Evolutionary conservation across 2,113 vertebrate genomes (phyloP).

Genomic region (Carassius carassius): DNA sequence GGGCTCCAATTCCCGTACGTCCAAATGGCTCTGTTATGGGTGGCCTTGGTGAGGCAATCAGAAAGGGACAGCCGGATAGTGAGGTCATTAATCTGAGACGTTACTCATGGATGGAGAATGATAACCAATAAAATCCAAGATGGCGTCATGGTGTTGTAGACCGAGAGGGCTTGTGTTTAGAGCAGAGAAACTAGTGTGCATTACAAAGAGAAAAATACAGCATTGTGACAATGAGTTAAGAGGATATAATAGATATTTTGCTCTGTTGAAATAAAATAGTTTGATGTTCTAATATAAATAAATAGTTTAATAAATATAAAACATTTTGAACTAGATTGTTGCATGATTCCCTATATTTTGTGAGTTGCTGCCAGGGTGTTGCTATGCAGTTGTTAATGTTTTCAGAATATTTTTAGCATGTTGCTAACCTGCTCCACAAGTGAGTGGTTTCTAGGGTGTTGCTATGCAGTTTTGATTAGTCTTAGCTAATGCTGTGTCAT

Average conservation of each 20-base stretch:
- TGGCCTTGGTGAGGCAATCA: conserved; percentile 44
- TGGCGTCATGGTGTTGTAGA: background rate
- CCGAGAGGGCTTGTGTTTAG: background rate
- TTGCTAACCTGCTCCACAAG: background rate
- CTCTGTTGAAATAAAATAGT: background rate
- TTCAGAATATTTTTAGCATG: background rate
- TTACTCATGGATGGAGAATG: conserved; percentile 48
- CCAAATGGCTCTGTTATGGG: conserved; percentile 49
- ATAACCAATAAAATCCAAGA: conserved; percentile 41
- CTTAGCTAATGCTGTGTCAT: too few species aligned
- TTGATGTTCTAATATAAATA: too few species aligned
- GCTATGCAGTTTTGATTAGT: too few species aligned
- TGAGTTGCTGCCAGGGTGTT: background rate
- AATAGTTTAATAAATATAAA: too few species aligned
- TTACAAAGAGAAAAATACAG: background rate
- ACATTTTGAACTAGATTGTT: background rate
- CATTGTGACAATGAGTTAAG: background rate
- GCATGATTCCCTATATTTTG: background rate
- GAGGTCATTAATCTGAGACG: conserved; percentile 55
- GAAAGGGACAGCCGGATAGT: conserved; percentile 33
- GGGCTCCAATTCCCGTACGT: conserved; percentile 31
- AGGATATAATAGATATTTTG: background rate
- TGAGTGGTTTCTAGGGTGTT: too few species aligned
- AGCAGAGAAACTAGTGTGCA: background rate
- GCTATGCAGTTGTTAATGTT: background rate